These are phyloP conservation scores for Slavum lentiscoides DNA, from an alignment of 2,888 invertebrate species.

Conservation along the genomic window DNA sequence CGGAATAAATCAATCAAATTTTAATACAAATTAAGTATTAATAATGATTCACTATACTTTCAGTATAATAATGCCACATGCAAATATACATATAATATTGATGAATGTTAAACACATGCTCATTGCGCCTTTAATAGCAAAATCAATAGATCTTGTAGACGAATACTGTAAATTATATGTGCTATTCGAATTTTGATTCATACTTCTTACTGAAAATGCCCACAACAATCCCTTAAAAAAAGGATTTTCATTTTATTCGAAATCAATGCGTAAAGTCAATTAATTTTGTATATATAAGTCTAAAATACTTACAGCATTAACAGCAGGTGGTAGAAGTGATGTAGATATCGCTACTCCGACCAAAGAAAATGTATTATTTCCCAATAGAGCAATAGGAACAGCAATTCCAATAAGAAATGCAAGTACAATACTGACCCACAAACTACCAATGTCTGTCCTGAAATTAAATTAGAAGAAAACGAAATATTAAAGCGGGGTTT, in stretches of 20 bases:
- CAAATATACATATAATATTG: constrained; percentile 74
- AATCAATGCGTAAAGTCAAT: not conserved
- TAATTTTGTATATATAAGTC: not conserved
- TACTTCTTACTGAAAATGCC: constrained; percentile 66
- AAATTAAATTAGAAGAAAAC: not conserved
- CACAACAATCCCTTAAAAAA: constrained; percentile 67
- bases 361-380: constrained; percentile 76
- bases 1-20: not conserved
- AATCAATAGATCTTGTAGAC: constrained; percentile 66
- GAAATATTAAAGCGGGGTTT: not conserved
- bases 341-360: constrained; percentile 84
- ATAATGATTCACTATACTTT: constrained; percentile 62
- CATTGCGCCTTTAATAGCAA: constrained; percentile 68
- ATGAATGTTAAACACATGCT: constrained; percentile 74
- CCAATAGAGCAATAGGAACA: constrained; percentile 76
- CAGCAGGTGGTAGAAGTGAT: constrained; percentile 71
- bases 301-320: constrained; percentile 69
- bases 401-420: constrained; percentile 79
- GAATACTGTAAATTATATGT: constrained; percentile 64
- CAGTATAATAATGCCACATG: constrained; percentile 71
- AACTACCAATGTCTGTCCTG: constrained; percentile 69
- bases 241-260: no score
- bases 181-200: constrained; percentile 59
- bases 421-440: constrained; percentile 73
- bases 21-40: not conserved